Evolutionary conservation across 2,113 vertebrate genomes (phyloP).

Genomic region (Megalops atlanticus): DNA sequence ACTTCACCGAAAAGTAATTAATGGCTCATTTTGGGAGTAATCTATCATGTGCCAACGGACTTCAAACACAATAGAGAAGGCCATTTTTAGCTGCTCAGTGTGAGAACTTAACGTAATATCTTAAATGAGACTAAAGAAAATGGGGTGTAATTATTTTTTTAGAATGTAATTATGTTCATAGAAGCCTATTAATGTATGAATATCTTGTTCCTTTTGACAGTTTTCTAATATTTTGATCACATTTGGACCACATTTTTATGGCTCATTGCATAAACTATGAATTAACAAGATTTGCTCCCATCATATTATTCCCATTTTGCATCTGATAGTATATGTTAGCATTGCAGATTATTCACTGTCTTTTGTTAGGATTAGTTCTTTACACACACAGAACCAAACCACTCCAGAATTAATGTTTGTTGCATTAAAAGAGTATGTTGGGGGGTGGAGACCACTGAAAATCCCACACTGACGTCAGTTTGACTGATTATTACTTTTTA

Average conservation of each 20-base stretch:
- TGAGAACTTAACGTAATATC: not conserved
- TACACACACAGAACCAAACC: too few relatives aligned
- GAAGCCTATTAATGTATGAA: not conserved
- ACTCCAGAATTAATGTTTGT: too few relatives aligned
- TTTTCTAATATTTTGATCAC: too few relatives aligned
- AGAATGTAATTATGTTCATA: not conserved
- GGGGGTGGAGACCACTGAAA: too few relatives aligned
- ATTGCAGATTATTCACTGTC: too few relatives aligned
- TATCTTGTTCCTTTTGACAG: too few relatives aligned
- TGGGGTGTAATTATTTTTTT: not conserved
- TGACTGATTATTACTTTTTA: not conserved
- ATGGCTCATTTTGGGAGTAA: not conserved
- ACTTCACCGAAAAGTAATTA: constrained; percentile 10
- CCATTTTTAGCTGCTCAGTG: not conserved
- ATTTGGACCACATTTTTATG: not conserved
- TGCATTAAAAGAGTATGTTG: too few relatives aligned
- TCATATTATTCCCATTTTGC: too few relatives aligned
- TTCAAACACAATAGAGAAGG: not conserved
- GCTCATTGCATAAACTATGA: too few relatives aligned
- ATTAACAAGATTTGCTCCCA: too few relatives aligned
- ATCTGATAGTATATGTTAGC: too few relatives aligned
- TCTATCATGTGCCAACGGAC: constrained; percentile 9
- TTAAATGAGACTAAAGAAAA: not conserved
- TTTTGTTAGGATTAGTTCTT: too few relatives aligned
- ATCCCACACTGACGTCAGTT: not conserved